Evolutionary conservation across 1,140 invertebrate species (phyloP).

Genomic region (Tribolium madens): DNA sequence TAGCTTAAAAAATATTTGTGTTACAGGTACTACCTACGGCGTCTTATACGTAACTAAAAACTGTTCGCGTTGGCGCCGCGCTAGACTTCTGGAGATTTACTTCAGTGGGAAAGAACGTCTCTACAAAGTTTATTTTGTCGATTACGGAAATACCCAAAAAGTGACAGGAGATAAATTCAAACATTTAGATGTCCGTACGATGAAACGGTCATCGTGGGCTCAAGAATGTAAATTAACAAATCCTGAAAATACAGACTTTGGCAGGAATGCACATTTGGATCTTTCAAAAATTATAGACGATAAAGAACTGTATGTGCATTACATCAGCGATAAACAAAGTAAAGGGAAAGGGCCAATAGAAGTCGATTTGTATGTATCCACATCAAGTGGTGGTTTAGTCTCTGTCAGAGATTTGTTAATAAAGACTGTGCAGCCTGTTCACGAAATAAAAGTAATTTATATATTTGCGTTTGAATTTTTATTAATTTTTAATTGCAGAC

Average conservation of each 20-base stretch:
- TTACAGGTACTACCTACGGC: constrained; percentile 51
- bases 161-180: constrained; percentile 35
- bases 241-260: constrained; percentile 44
- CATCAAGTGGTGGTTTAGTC: constrained; percentile 50
- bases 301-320: constrained; percentile 49
- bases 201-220: constrained; percentile 39
- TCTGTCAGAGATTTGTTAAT: constrained; percentile 52
- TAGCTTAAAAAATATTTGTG: too few relatives aligned
- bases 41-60: constrained; percentile 43
- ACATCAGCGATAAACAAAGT: constrained; percentile 13
- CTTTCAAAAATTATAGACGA: constrained; percentile 50
- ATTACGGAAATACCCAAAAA: constrained; percentile 52
- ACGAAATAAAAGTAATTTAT: constrained; percentile 3
- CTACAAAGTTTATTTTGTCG: constrained; percentile 54
- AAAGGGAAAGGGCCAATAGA: constrained; percentile 36
- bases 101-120: constrained; percentile 9
- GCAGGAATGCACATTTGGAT: constrained; percentile 47
- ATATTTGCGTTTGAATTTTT: not conserved
- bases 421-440: not conserved
- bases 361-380: constrained; percentile 54
- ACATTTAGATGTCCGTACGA: not conserved
- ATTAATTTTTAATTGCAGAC: too few relatives aligned
- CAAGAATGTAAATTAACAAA: constrained; percentile 52
- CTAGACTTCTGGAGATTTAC: constrained; percentile 46
- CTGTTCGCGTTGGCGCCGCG: constrained; percentile 46